Evolutionary conservation across 1,140 invertebrate genomes (phyloP).

Genomic region (Ostrea edulis): DNA sequence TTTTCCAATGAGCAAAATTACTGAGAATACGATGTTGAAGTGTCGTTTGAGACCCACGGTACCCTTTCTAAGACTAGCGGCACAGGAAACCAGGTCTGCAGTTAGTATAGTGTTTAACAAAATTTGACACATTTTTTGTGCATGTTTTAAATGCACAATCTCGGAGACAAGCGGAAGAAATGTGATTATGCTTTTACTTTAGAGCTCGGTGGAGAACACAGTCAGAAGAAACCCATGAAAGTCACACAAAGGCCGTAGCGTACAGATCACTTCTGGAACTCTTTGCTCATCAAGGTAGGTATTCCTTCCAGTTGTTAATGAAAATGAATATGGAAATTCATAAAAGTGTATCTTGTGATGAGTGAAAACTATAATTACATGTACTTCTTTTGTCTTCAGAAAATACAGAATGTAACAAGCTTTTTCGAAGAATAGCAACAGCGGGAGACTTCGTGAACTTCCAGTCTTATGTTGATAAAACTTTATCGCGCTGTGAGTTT

Average conservation of each 20-base stretch:
- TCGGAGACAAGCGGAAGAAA: not conserved
- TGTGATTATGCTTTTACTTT: not conserved
- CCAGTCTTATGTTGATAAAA: constrained; percentile 46
- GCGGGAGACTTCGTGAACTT: constrained; percentile 48
- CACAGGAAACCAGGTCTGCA: constrained; percentile 73
- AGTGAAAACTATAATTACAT: too few relatives aligned
- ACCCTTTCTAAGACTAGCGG: constrained; percentile 69
- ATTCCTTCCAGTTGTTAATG: not conserved
- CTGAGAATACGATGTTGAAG: constrained; percentile 26
- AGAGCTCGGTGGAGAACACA: constrained; percentile 69
- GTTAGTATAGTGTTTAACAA: not conserved
- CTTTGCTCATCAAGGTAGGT: constrained; percentile 57
- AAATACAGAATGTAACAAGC: constrained; percentile 35
- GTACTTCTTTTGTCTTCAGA: not conserved
- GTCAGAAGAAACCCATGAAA: constrained; percentile 60
- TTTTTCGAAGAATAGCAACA: constrained; percentile 50
- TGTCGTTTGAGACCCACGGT: constrained; percentile 40
- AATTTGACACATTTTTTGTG: not conserved
- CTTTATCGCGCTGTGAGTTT: constrained; percentile 16
- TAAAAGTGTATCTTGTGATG: too few relatives aligned
- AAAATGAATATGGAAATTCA: too few relatives aligned
- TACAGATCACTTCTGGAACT: constrained; percentile 69
- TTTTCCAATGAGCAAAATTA: constrained; percentile 65
- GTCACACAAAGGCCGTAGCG: constrained; percentile 67
- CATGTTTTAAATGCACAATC: too few relatives aligned